These are phyloP conservation scores for Eclectus roratus DNA, from an alignment of 2,113 vertebrate genomes.

Conservation along the genomic window DNA sequence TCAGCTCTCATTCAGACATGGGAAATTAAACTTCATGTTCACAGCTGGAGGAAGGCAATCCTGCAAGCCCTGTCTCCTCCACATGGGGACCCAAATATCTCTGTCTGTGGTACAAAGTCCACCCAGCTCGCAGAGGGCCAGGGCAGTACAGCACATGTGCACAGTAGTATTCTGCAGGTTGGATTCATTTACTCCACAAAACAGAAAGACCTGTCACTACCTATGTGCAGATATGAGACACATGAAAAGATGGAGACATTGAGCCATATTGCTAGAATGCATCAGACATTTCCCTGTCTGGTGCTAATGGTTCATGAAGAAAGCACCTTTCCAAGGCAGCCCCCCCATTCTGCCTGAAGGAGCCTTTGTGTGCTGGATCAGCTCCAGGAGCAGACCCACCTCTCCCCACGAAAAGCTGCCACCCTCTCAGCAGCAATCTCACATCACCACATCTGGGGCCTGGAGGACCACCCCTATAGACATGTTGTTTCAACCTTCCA, in stretches of 20 bases:
- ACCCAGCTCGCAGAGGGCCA: neutral
- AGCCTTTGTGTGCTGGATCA: neutral
- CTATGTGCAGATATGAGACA: neutral
- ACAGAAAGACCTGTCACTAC: neutral
- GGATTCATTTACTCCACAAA: neutral
- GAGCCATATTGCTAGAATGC: neutral
- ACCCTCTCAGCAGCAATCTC: accelerated
- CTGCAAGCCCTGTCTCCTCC: neutral
- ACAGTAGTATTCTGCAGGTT: neutral
- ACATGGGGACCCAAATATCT: accelerated
- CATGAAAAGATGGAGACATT: neutral
- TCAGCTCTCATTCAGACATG: neutral
- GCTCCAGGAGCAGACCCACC: neutral
- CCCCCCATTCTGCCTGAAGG: neutral
- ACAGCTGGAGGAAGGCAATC: neutral
- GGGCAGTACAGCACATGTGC: accelerated
- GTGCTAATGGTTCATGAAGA: neutral
- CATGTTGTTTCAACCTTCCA: neutral
- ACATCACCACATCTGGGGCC: neutral
- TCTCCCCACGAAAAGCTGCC: neutral
- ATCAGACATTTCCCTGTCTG: neutral
- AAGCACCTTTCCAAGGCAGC: neutral
- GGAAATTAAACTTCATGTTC: neutral
- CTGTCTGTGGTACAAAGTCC: accelerated
- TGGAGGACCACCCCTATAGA: neutral